Evolutionary conservation across 2,113 vertebrate genomes (phyloP).

Genomic region (Alosa alosa): DNA sequence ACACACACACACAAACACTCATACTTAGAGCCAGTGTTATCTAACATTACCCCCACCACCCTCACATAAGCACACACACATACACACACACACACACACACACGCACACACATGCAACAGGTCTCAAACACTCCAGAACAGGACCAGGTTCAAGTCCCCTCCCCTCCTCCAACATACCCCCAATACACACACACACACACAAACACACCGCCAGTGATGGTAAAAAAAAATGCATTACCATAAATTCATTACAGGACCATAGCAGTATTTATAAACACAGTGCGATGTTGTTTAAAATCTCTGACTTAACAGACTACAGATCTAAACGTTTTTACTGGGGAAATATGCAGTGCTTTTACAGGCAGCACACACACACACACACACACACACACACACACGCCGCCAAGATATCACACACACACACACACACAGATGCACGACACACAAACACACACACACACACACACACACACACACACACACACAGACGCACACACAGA

Average conservation of each 20-base stretch:
- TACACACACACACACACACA: slow-evolving; percentile 23
- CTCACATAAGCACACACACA: too few species aligned
- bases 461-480: not conserved
- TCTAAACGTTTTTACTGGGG: slow-evolving; percentile 71
- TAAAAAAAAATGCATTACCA: slow-evolving; percentile 69
- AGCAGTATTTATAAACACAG: slow-evolving; percentile 77
- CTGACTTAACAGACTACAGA: slow-evolving; percentile 78
- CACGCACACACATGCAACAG: slow-evolving; percentile 42
- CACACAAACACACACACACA: not conserved
- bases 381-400: too few species aligned
- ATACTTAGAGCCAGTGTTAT: too few species aligned
- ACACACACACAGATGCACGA: not conserved
- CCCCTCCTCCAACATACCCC: not conserved
- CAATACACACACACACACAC: not conserved
- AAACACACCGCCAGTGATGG: slow-evolving; percentile 29
- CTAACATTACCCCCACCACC: too few species aligned
- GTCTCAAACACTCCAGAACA: not conserved
- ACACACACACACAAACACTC: too few species aligned
- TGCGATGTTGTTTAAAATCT: slow-evolving; percentile 77
- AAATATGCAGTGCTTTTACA: slow-evolving; percentile 73
- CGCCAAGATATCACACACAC: too few species aligned
- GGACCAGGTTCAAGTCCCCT: not conserved
- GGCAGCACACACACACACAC: slow-evolving; percentile 41
- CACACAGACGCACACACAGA: not conserved
- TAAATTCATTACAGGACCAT: slow-evolving; percentile 78